Conservation (phyloP, 2,113 vertebrate species). For the Glaucomys volans region DNA sequence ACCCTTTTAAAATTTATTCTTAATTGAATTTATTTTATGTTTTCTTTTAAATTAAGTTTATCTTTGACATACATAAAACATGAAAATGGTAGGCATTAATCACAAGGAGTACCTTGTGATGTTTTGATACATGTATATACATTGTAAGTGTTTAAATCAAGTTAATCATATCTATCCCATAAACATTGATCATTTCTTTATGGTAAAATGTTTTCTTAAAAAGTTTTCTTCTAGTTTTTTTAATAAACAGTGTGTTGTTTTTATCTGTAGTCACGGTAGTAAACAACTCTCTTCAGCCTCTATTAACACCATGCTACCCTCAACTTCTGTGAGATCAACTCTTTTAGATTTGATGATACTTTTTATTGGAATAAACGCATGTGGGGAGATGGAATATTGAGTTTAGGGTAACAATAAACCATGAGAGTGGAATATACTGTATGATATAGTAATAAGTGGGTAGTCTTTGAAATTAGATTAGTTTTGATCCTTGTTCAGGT, state of each 20-base stretch:
- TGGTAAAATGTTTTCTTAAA: background rate
- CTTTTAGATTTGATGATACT: background rate
- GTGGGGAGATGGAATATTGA: background rate
- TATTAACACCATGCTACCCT: background rate
- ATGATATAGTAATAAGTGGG: background rate
- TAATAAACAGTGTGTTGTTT: background rate
- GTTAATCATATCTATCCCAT: background rate
- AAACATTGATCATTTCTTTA: background rate
- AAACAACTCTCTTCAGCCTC: background rate
- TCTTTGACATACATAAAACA: background rate
- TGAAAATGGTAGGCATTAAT: background rate
- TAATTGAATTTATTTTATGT: background rate
- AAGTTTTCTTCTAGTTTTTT: background rate
- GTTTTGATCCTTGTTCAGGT: background rate
- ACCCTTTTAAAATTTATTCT: background rate
- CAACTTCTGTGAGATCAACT: background rate
- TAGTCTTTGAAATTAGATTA: background rate
- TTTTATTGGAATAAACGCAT: constrained; percentile 1
- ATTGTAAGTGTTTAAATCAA: background rate
- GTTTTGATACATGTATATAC: too few relatives aligned
- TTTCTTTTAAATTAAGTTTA: background rate
- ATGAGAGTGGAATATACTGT: background rate
- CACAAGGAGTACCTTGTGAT: background rate
- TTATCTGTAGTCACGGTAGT: background rate
- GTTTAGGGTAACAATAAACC: background rate